phyloP scores from a whole-genome alignment of 2,888 invertebrate species.

The Apamea sordens region DNA sequence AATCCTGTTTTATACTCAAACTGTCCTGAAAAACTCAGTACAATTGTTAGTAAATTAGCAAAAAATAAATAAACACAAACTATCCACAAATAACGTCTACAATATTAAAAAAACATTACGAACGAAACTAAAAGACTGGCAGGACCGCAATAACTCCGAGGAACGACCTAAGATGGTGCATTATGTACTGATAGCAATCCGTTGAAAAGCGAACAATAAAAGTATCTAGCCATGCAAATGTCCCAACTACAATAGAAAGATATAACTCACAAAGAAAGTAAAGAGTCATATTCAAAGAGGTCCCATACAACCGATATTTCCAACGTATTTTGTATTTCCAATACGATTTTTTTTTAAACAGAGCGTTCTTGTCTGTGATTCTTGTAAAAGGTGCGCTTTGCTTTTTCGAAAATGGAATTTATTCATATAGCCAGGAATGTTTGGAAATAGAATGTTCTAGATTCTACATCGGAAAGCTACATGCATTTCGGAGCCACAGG shows the following conservation, averaged over 20 bases:
- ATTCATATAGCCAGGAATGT: slow-evolving; percentile 39
- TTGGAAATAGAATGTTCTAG: slow-evolving; percentile 39
- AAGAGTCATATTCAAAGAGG: slow-evolving; percentile 44
- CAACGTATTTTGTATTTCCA: slow-evolving; percentile 4
- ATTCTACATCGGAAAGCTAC: slow-evolving; percentile 26
- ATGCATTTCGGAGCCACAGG: slow-evolving; percentile 31
- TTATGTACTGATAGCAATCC: slow-evolving; percentile 53
- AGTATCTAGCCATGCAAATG: slow-evolving; percentile 54
- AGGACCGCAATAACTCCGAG: slow-evolving; percentile 34
- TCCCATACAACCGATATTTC: slow-evolving; percentile 51
- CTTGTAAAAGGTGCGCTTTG: neutral
- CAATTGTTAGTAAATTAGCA: slow-evolving; percentile 9
- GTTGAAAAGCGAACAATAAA: slow-evolving; percentile 57
- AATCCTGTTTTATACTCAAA: slow-evolving; percentile 2
- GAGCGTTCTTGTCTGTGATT: neutral
- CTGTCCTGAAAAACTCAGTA: neutral
- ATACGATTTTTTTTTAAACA: neutral
- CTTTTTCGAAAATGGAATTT: slow-evolving; percentile 48
- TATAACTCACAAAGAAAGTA: slow-evolving; percentile 49
- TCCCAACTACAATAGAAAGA: slow-evolving; percentile 50
- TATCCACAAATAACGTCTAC: slow-evolving; percentile 26
- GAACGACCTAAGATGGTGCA: slow-evolving; percentile 49
- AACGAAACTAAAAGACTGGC: slow-evolving; percentile 39
- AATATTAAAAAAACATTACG: slow-evolving; percentile 46
- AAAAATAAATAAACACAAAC: slow-evolving; percentile 26